Evolutionary conservation across 2,113 vertebrate species (phyloP), one percentile per base, ranked within the genome.

Genomic region (Ovibos moschatus): DNA sequence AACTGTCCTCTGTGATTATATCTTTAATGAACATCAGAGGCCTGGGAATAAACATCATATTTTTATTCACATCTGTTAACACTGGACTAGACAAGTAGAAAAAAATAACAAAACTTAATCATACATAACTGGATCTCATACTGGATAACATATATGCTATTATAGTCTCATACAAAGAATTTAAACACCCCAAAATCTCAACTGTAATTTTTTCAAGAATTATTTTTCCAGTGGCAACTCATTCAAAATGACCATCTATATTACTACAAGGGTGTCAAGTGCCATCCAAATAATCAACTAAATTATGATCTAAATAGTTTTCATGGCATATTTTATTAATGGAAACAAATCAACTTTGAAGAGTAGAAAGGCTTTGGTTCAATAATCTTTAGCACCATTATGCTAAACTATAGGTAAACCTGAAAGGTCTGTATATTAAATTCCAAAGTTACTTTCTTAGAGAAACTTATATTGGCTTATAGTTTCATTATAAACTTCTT

Each of bases 211-310:
- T 88, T 53, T 16, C 21, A 86, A 97, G 43, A 79, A 67, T 47
- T 88, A 91, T 94, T 92, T 90, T 91, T 97, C 55, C 55, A 79
- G 17, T 36, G 6, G n/a, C 55, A 96, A 91, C 2, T 95, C 90
- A 91, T 25, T 95, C 53, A 91, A 82, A 96, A 83, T 60, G 53
- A 64, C 12, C 10, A 71, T 43, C 19, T 84, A 40, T 57, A 47
- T 67, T 36, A 93, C 40, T 53, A 53, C 8, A 86, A 83, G 7
- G 15, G 2, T 36, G 78, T 91, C 47, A 89, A 83, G 11, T 87
- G 27, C 27, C 53, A 93, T 14, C 7, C 40, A 88, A 93, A 97
- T 28, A 55, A 67, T 58, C 55, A 81, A 85, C 30, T 92, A 94
- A 89, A 51, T 89, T 82, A 95, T 64, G 47, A 92, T 67, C 28